Evolutionary conservation across 2,888 invertebrate species (phyloP).

Genomic region (Girardia tigrina): DNA sequence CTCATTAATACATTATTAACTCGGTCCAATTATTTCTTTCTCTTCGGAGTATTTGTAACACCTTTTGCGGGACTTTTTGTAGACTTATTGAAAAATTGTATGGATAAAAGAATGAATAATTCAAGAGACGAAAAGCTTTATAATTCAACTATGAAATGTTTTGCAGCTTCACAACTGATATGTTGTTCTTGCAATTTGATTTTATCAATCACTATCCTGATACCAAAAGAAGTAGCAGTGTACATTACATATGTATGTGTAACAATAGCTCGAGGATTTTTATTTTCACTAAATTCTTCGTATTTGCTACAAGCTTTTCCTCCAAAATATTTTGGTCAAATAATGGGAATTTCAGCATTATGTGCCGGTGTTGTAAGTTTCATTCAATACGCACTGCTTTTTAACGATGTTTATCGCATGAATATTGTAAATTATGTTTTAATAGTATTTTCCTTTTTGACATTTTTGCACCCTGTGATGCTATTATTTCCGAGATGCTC

Average conservation of each 20-base stretch:
- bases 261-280: not conserved
- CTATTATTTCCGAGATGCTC: too few relatives aligned
- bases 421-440: not conserved
- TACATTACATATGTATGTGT: not conserved
- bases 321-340: slow-evolving; percentile 6
- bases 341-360: not conserved
- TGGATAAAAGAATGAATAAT: not conserved
- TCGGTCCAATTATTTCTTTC: not conserved
- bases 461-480: not conserved
- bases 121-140: not conserved
- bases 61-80: not conserved
- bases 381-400: slow-evolving; percentile 7
- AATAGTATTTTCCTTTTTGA: not conserved
- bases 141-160: not conserved
- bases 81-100: not conserved
- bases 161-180: not conserved
- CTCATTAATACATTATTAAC: not conserved
- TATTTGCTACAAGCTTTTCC: not conserved
- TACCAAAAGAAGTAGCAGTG: not conserved
- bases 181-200: not conserved
- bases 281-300: not conserved
- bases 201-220: not conserved
- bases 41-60: not conserved
- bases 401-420: not conserved
- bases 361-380: not conserved